Evolutionary conservation across 64 coral and sea anemone genomes (phyloP), one percentile per base, ranked within the genome.

Genomic region (Orbicella faveolata): DNA sequence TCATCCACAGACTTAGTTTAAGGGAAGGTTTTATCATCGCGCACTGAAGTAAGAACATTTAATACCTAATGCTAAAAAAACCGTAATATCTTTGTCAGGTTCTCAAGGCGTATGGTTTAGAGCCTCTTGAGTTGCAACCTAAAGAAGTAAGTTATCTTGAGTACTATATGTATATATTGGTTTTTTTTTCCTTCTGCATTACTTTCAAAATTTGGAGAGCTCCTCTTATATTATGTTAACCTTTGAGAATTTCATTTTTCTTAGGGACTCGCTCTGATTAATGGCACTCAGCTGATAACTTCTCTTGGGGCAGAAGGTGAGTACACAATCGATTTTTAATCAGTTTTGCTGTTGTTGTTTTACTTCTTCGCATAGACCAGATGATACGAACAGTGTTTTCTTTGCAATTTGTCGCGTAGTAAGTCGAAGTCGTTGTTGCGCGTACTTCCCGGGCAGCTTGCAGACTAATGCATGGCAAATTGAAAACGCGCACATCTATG

Each of bases 231-330:
- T 36, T 63, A 36, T 67, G 1, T 44, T 48, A 6, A 48, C 2
- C 44, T 48, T 48, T 48, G 44, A 48, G 3, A 48, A 48, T 48
- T 91, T 21, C 1, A 30, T 9, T 34, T 21, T 75, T 75, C 54
- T 70, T 9, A 99, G 97, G 97, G 97, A 52, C 17, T 99, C 44
- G 97, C 97, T 52, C 77, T 99, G 26, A 99, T 99, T 19, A 99
- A 99, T 79, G 97, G 97, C 48, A 99, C 97, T 8, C 97, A 99
- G 70, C 77, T 99, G 8, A 99, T 99, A 65, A 99, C 97, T 4
- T 89, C 97, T 7, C 75, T 99, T n/a, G 97, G 97, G 5, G 92
- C 90, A 16, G 96, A 94, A 94, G 96, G 96, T 98, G 79, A 81
- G 81, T 26, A 18, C 33, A 37, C 21, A 62, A 4, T 77, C 51